Percentiles rank a stretch among this genome's conserved stretches.
Evolutionary conservation across 2,113 vertebrate species (phyloP).

Genomic region (Pterocles gutturalis): DNA sequence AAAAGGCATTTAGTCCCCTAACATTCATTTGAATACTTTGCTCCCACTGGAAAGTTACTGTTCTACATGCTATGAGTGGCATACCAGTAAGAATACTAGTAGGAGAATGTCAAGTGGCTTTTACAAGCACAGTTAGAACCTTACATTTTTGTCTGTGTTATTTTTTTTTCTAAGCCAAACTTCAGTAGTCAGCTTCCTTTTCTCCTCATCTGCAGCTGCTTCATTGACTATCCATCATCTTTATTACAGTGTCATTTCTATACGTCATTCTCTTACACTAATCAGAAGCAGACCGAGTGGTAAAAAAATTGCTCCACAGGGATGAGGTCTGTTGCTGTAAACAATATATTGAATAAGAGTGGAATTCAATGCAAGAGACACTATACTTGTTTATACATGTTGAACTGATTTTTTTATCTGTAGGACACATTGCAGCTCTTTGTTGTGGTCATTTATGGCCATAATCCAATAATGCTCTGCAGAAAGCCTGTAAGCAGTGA

Average conservation of each 20-base stretch:
- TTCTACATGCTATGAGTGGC: background rate
- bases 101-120: background rate
- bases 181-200: constrained; percentile 33
- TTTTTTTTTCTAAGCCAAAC: background rate
- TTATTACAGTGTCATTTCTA: constrained; percentile 22
- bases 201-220: constrained; percentile 31
- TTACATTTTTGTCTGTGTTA: background rate
- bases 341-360: background rate
- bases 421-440: background rate
- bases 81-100: background rate
- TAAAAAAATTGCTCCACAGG: constrained; percentile 36
- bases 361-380: constrained; percentile 23
- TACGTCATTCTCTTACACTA: constrained; percentile 36
- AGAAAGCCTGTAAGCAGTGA: background rate
- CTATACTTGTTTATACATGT: constrained; percentile 1
- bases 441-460: constrained; percentile 1
- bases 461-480: background rate
- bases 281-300: constrained; percentile 44
- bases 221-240: constrained; percentile 26
- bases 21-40: background rate
- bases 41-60: background rate
- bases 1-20: background rate
- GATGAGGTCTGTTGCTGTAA: constrained; percentile 30
- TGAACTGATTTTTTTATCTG: constrained; percentile 12
- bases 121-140: background rate